Percentiles rank a stretch among this genome's conserved stretches.
Conservation (phyloP, 2,888 invertebrate species). For the Autographa pulchrina region DNA sequence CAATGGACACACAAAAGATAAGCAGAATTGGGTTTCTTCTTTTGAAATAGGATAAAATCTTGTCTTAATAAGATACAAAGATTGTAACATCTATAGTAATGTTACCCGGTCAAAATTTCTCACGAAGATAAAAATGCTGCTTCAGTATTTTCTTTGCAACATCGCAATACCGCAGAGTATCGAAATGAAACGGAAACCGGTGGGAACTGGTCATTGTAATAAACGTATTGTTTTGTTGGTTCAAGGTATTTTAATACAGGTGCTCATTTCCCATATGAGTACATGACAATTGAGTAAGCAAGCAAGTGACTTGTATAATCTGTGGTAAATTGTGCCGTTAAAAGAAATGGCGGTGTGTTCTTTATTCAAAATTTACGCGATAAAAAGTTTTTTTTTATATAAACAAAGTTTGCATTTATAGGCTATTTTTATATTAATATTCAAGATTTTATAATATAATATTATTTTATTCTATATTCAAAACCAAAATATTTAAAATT, state of each 20-base stretch:
- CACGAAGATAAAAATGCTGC: not conserved
- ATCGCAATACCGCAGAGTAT: conserved; percentile 28
- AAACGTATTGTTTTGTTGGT: conserved; percentile 13
- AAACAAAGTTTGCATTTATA: too few relatives aligned
- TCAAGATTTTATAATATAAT: too few relatives aligned
- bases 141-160: conserved; percentile 14
- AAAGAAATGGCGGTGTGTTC: not conserved
- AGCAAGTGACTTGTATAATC: conserved; percentile 13
- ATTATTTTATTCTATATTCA: too few relatives aligned
- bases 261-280: conserved; percentile 44
- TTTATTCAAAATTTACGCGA: too few relatives aligned
- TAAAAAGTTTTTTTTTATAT: too few relatives aligned
- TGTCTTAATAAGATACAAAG: not conserved
- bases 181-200: conserved; percentile 51
- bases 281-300: conserved; percentile 6
- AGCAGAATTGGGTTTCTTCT: not conserved
- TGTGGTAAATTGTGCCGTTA: not conserved
- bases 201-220: conserved; percentile 30
- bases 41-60: not conserved
- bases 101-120: not conserved
- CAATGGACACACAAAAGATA: too few relatives aligned
- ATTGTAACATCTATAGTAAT: not conserved
- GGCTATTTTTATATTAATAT: too few relatives aligned
- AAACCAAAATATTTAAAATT: not conserved
- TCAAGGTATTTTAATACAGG: conserved; percentile 17